Base-by-base conservation (phyloP, 2,113 vertebrate genomes). In the Strix uralensis region DNA sequence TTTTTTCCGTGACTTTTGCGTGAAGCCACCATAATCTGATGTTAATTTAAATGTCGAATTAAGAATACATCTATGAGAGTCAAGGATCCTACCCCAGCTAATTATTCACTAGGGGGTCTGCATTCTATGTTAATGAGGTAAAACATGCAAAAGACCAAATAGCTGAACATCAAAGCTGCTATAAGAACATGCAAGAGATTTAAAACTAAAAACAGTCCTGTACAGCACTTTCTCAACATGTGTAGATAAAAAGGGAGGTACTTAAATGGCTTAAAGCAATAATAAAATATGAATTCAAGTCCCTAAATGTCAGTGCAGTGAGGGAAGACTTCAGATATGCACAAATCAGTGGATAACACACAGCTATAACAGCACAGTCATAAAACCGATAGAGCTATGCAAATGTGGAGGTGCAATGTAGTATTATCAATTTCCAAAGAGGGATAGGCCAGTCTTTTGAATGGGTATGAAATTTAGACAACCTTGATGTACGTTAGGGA, bases 81-180 rank as follows among this genome's bases (percentile, higher is more conserved):
- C 93, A 85, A 91, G 58, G 79, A 95, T 96, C n/a, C 78, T 94
- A 92, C 49, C 46, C 47, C 72, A 81, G 72, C 80, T 97, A 98
- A 98, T 98, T 98, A 96, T 97, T 96, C 96, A 95, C 63, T 89
- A 77, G 86, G 91, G 84, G 38, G 74, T 97, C 81, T 97, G 78
- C 90, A 94, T 96, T 97, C 81, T 96, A 46, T 94, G 84, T 93
- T 96, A 98, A 97, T 97, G 96, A 98, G 86, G 80, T 96, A 80
- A 96, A 97, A 87, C 81, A 81, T 16, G 67, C 72, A 91, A 46
- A 97, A 86, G 83, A 96, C 67, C 89, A 95, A 96, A 93, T 92
- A 74, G 86, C 90, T 97, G 86, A 95, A 92, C 84, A 94, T 96
- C 96, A 97, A 97, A 97, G 81, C 58, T 65, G 61, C 72, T 96